phyloP scores from a whole-genome alignment of 1,140 invertebrate genomes.

The Trigoniulus corallinus region DNA sequence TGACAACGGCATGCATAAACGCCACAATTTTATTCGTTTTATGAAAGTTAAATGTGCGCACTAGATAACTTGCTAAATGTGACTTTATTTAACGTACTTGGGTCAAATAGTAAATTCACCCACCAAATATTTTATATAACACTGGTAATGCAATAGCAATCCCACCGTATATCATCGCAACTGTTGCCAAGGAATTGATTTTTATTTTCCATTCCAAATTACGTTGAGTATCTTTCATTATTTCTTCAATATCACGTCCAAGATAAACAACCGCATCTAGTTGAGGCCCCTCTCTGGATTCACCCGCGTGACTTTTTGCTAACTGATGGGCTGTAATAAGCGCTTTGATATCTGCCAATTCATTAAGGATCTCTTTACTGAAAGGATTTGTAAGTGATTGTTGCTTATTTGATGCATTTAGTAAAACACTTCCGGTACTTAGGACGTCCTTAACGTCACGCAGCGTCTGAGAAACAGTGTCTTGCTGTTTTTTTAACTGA shows the following conservation, averaged over 20 bases:
- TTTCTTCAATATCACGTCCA: conserved; percentile 19
- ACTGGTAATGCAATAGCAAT: conserved; percentile 20
- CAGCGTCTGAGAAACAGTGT: background rate
- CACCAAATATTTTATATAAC: conserved; percentile 19
- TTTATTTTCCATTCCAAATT: conserved; percentile 24
- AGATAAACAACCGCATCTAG: conserved; percentile 18
- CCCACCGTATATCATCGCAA: conserved; percentile 19
- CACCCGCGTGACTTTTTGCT: conserved; percentile 4
- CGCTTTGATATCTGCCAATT: conserved; percentile 13
- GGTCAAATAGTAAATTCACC: no score
- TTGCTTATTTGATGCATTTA: background rate
- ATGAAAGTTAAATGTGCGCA: no score
- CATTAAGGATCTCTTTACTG: background rate
- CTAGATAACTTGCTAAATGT: no score
- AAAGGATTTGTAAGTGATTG: no score
- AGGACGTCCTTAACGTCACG: background rate
- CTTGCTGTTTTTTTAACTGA: background rate
- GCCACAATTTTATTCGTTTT: no score
- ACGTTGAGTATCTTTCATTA: conserved; percentile 18
- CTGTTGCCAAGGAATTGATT: conserved; percentile 19
- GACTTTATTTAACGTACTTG: no score
- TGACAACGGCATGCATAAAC: no score
- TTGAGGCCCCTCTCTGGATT: conserved; percentile 3
- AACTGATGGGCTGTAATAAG: conserved; percentile 2
- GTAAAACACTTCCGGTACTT: background rate